Percentiles rank a stretch among this genome's conserved stretches.
These are phyloP conservation scores for Microcaecilia unicolor DNA, from an alignment of 2,797 vertebrate genomes.

Conservation along the genomic window DNA sequence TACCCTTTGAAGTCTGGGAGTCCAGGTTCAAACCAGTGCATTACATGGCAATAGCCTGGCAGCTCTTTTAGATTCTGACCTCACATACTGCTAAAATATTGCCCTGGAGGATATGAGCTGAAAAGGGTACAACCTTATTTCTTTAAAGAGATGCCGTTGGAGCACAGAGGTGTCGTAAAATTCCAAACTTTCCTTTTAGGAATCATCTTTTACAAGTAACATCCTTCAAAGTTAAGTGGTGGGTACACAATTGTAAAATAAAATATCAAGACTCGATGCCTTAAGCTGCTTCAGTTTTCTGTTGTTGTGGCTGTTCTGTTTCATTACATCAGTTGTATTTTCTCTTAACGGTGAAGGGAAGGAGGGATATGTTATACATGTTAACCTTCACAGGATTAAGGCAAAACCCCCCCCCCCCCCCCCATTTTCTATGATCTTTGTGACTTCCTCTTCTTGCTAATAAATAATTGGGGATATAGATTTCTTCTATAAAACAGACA, in stretches of 20 bases:
- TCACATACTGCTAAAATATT: constrained; percentile 74
- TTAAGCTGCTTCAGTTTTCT: constrained; percentile 9
- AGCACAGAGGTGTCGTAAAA: constrained; percentile 91
- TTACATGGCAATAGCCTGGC: constrained; percentile 54
- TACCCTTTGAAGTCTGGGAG: constrained; percentile 64
- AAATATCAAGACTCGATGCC: constrained; percentile 7
- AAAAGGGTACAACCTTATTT: constrained; percentile 94
- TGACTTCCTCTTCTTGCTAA: too few species aligned
- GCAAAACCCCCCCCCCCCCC: too few species aligned
- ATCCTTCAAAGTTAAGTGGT: constrained; percentile 83
- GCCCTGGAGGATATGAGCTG: constrained; percentile 82
- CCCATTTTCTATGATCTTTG: too few species aligned
- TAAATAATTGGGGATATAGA: too few species aligned
- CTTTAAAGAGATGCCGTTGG: constrained; percentile 79
- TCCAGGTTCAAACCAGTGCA: constrained; percentile 57
- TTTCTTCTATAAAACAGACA: too few species aligned
- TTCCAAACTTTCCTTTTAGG: constrained; percentile 80
- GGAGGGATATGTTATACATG: too few species aligned
- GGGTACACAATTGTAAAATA: constrained; percentile 49
- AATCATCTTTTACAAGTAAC: constrained; percentile 89
- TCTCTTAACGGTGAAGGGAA: too few species aligned
- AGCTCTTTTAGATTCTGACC: constrained; percentile 62
- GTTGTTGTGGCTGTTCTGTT: background rate
- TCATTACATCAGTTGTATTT: background rate
- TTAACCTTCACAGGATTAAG: background rate